These are phyloP conservation scores for human DNA, from an alignment of 2,113 vertebrate genomes.

Conservation along the genomic window DNA sequence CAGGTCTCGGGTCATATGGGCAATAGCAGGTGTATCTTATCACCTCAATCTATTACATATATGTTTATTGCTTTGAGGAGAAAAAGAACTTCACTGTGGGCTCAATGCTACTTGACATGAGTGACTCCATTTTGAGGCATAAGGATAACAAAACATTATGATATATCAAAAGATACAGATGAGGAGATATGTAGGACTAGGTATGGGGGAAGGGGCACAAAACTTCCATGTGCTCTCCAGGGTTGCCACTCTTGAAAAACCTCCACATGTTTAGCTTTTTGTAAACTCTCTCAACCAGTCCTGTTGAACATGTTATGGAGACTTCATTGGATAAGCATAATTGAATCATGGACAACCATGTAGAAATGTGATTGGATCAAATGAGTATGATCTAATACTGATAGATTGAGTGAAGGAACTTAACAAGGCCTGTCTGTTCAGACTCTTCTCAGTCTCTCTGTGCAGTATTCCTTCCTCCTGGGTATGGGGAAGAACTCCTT, in stretches of 20 bases:
- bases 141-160: background rate
- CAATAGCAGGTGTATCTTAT: background rate
- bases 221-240: background rate
- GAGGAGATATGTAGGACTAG: background rate
- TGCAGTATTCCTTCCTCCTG: background rate
- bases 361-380: background rate
- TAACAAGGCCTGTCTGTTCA: background rate
- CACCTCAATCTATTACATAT: background rate
- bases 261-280: background rate
- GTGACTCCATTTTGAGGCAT: background rate
- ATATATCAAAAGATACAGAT: background rate
- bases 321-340: background rate
- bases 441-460: background rate
- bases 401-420: background rate
- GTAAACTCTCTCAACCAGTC: background rate
- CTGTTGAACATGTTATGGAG: background rate
- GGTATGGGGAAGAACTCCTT: background rate
- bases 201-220: background rate
- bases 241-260: background rate
- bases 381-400: background rate
- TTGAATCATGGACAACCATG: background rate
- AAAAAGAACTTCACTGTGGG: background rate
- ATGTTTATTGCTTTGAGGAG: background rate
- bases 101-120: background rate
- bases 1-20: background rate